Base-by-base conservation (phyloP, 2,888 invertebrate species). In the Gisinianus flammeolus region DNA sequence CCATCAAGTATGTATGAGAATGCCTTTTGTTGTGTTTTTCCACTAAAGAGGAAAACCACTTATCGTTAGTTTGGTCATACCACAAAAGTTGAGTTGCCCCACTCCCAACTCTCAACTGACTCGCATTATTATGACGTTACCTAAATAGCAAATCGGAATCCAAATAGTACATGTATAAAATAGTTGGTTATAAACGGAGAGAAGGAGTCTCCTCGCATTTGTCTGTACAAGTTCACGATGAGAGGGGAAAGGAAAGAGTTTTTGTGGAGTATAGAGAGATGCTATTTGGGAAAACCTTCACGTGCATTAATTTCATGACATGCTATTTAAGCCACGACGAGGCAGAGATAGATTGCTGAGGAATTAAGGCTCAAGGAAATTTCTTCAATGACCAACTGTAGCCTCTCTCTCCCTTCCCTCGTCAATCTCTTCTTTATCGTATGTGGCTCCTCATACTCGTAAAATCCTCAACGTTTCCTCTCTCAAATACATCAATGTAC, bases 241-340 rank as follows among this genome's bases (percentile, higher is more conserved):
- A 64, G 64, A 28, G 26, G 26, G 24, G 64, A 64, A 64, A 24
- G 26, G 16, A 24, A 64, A 5, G n/a, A n/a, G n/a, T 64, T 28
- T 64, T 24, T 4, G 35, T 22, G 19, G 22, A 31, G 3, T 10
- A 35, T 52, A 52, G 12, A 28, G 4, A 71, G 56, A 56, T 52
- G 71, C 22, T 71, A 71, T 10, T 71, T 71, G 56, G 54, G 56
- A 71, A 71, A 71, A 71, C 54, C 56, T 26, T 71, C 71, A 71
- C 70, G 70, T 71, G 71, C 71, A 71, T 71, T 71, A 71, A 71
- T 71, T 71, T 71, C 71, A 71, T 71, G 71, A 56, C 71, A 71
- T 71, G 71, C 54, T 71, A 71, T 71, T 71, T 71, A 71, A 71
- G 71, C 56, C 71, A 71, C 56, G 31, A 54, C 8, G 71, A 71